Conservation (phyloP, 2,888 invertebrate species). For the Drosophila stalkeri region DNA sequence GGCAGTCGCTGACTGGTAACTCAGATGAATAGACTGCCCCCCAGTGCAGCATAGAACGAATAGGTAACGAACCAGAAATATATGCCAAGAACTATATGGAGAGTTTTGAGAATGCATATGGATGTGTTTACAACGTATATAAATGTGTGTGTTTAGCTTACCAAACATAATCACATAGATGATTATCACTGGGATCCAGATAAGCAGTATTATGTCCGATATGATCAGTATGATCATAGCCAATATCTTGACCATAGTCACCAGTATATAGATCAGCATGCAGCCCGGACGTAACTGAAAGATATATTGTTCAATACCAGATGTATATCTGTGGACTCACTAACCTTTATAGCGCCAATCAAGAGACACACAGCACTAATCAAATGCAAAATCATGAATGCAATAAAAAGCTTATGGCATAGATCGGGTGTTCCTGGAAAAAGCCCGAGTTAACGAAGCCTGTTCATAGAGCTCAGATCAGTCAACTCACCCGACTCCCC, state of each 20-base stretch:
- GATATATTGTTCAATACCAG: too few relatives aligned
- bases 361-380: conserved; percentile 32
- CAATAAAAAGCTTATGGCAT: conserved; percentile 47
- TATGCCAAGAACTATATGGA: conserved; percentile 31
- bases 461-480: neutral
- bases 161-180: conserved; percentile 42
- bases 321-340: neutral
- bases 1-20: conserved; percentile 1
- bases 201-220: conserved; percentile 19
- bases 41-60: conserved; percentile 72
- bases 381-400: conserved; percentile 55
- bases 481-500: conserved; percentile 62
- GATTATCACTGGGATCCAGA: conserved; percentile 18
- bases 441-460: neutral
- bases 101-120: neutral
- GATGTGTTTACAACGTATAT: neutral
- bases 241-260: conserved; percentile 36
- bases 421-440: conserved; percentile 62
- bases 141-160: conserved; percentile 2
- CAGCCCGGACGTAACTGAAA: conserved; percentile 38
- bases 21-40: conserved; percentile 65
- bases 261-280: conserved; percentile 43
- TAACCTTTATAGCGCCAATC: conserved; percentile 47
- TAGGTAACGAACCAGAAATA: conserved; percentile 69
- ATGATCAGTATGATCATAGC: conserved; percentile 46